Percentiles rank a stretch among this genome's conserved stretches.
phyloP scores from a whole-genome alignment of 2,797 vertebrate genomes.

The Takifugu rubripes region DNA sequence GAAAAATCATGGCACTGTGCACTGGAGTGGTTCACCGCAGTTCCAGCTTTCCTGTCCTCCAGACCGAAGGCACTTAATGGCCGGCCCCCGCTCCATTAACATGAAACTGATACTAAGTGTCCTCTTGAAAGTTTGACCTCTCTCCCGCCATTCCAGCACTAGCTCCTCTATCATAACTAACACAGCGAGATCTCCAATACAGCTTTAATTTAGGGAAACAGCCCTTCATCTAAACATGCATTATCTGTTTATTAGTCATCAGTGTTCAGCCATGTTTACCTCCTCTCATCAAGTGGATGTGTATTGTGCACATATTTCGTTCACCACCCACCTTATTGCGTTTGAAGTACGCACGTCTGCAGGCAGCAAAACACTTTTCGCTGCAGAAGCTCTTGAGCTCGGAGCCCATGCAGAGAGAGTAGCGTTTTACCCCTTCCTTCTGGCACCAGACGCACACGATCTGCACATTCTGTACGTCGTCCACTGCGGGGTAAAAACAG shows the following conservation, averaged over 20 bases:
- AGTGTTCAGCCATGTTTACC: background rate
- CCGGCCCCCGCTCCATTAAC: slow-evolving; percentile 59
- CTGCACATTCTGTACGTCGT: slow-evolving; percentile 94
- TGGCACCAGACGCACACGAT: slow-evolving; percentile 99
- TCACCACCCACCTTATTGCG: slow-evolving; percentile 90
- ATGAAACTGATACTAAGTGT: slow-evolving; percentile 65
- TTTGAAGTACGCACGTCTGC: slow-evolving; percentile 97
- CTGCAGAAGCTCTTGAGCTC: slow-evolving; percentile 99
- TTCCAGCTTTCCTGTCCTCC: slow-evolving; percentile 46
- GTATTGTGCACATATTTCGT: background rate
- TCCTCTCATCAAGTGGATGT: background rate
- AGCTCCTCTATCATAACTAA: slow-evolving; percentile 33
- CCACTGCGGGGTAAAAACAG: slow-evolving; percentile 76
- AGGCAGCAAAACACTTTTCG: slow-evolving; percentile 97
- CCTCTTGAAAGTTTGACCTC: slow-evolving; percentile 61
- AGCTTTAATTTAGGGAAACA: background rate
- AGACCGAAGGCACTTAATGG: slow-evolving; percentile 58
- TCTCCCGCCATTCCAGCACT: slow-evolving; percentile 36
- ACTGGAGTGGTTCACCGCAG: slow-evolving; percentile 34
- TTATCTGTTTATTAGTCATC: background rate
- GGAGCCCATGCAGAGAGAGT: slow-evolving; percentile 96
- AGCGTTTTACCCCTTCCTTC: slow-evolving; percentile 96
- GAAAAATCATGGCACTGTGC: slow-evolving; percentile 56
- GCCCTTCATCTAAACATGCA: background rate
- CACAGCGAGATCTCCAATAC: slow-evolving; percentile 31